Conservation (phyloP, 2,113 vertebrate species). For the Ctenomys sociabilis region DNA sequence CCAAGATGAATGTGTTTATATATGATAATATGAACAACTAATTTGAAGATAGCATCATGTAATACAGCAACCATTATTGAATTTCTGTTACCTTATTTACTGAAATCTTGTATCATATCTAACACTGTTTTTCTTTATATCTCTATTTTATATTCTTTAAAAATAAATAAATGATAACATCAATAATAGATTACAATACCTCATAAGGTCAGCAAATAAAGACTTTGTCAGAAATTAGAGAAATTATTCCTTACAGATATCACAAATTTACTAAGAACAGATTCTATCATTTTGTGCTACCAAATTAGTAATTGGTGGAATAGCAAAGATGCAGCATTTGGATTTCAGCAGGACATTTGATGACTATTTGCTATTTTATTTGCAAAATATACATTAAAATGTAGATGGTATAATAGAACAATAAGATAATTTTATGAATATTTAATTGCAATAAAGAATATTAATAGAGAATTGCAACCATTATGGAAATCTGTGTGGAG, state of each 20-base stretch:
- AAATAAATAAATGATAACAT: no score
- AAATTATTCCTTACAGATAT: background rate
- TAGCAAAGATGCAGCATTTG: background rate
- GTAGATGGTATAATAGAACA: background rate
- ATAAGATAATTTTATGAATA: background rate
- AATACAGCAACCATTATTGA: no score
- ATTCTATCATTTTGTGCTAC: background rate
- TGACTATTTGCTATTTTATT: background rate
- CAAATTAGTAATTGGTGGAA: background rate
- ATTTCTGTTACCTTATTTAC: no score
- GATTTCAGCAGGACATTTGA: background rate
- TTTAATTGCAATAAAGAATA: conserved; percentile 26
- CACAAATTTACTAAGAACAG: background rate
- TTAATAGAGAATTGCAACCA: background rate
- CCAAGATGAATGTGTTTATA: no score
- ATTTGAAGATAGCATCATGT: no score
- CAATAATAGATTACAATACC: background rate
- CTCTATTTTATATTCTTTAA: no score
- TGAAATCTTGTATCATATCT: no score
- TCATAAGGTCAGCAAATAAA: background rate
- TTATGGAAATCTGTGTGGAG: no score
- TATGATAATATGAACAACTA: no score
- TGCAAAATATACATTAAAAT: background rate
- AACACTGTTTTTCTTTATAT: no score
- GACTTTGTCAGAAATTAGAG: background rate